Evolutionary conservation across 2,888 invertebrate species (phyloP), one percentile per base, ranked within the genome.

Genomic region (Campoletis raptor): DNA sequence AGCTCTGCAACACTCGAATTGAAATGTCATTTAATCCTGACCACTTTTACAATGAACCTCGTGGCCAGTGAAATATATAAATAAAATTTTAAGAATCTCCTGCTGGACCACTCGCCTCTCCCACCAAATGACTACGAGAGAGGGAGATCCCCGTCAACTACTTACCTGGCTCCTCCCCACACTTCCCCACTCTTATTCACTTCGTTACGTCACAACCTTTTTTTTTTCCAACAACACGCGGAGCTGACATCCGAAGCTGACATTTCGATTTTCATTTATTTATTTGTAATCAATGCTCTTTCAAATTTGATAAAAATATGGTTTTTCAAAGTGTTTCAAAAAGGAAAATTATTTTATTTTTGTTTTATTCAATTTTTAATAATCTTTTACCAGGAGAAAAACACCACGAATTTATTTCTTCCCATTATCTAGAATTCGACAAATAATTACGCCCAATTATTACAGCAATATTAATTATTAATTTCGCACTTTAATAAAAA

Each of bases 91-190:
- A 74, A 70, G 52, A 61, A 30, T 61, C 30, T 67, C 40, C 37
- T 40, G 36, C 45, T 61, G 61, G 42, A 40, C 64, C 85, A 88
- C 85, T 85, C 88, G 88, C 73, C 66, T 87, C 80, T 74, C 89
- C 89, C 92, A 91, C 91, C 89, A 73, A 73, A 88, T 67, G 72
- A 57, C 64, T 61, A 40, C 78, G 79, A 67, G 76, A 87, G 84
- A 73, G 86, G 79, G 84, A 69, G 52, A 77, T 21, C 45, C 61
- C 69, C 66, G 69, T n/a, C 69, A 88, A 89, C 81, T 88, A 87
- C 86, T 88, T 87, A 85, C 90, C 89, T 89, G 91, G 87, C 92
- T 92, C 92, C 92, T 91, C 92, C 92, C 89, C 86, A 85, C 84
- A 85, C 85, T 88, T 89, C 88, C 89, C 90, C 90, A 86, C 80